Evolutionary conservation across 2,888 invertebrate species (phyloP), one percentile per base, ranked within the genome.

Genomic region (Anagyrus pseudococci): DNA sequence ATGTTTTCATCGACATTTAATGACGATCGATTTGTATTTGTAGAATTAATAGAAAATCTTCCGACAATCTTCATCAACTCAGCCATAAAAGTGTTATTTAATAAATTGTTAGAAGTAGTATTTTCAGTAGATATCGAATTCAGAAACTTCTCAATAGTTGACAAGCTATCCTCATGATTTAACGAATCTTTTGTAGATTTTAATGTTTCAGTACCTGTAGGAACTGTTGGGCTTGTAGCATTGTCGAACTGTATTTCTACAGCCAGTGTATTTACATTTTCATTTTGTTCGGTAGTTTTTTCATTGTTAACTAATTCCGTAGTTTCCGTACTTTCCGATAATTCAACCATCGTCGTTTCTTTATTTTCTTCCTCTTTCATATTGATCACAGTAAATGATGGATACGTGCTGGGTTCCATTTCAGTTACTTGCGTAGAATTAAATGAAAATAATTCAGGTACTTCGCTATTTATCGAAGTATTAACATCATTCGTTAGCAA

Each of bases 191-290:
- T 55, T 20, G 26, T 19, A 25, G 44, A 20, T 54, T 19, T 41
- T 53, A 59, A 56, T 29, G 40, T 48, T 52, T 63, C 56, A 61
- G 40, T 61, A 66, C 60, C 63, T 66, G 54, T 46, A 44, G 58
- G 41, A 46, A 44, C 44, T 20, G 47, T 58, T 37, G 25, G 22
- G 19, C 59, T 66, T 33, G 26, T 29, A 15, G 40, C 19, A 48
- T 60, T 57, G 54, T 50, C 46, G 37, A 63, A 41, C 40, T 57
- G 44, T 37, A 56, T 56, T 48, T 59, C 59, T 52, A 59, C 37
- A 19, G 67, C 68, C 43, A 59, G 59, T 29, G 48, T 66, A 48
- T 62, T 68, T 15, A 43, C 29, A 40, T 19, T 43, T 33, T 58
- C 43, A 26, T 49, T 37, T 2, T 26, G 49, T 19, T 53, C 47